Evolutionary conservation across 2,113 vertebrate genomes (phyloP), one percentile per base, ranked within the genome.

Genomic region (Ammospiza caudacuta): DNA sequence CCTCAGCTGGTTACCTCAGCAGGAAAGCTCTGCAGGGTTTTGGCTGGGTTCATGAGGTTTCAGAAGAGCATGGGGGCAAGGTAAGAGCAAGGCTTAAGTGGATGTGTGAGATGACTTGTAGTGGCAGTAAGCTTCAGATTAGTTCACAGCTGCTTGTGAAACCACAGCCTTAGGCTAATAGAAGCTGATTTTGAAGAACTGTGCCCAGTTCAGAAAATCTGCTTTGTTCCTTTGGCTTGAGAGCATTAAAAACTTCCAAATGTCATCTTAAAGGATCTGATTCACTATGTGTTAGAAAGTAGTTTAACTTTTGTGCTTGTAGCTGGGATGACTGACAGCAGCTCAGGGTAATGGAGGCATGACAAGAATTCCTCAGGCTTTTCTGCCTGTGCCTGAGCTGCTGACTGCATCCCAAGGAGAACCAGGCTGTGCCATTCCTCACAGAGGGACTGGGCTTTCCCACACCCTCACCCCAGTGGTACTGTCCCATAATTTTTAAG

Each of bases 161-260:
- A 63, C 1, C 4, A 44, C 54, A 94, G 80, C 94, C 72, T 70
- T 39, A 70, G 89, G 89, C 68, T 55, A 25, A 46, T 9, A 43
- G 46, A 81, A 92, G 33, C 64, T 86, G 79, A 58, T 93, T 78
- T 81, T 66, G 64, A 83, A 70, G 87, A 91, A 52, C 64, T 0
- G 1, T 63, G 66, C 57, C 68, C 22, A 28, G 69, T 70, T 67
- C 39, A 87, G 92, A 68, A 92, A 87, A 87, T 72, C 69, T 67
- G 57, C 87, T 87, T 91, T 89, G 69, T 70, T 91, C 31, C 33
- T 95, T 24, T 77, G 63, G 35, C n/a, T 87, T 89, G 69, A 81
- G 20, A 78, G 44, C 7, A 3, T 87, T 59, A 59, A 67, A 70
- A 88, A 51, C 75, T 94, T 90, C 39, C 52, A 90, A 41, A 77